Evolutionary conservation across 2,797 vertebrate genomes (phyloP).

Genomic region (Onychomys torridus): DNA sequence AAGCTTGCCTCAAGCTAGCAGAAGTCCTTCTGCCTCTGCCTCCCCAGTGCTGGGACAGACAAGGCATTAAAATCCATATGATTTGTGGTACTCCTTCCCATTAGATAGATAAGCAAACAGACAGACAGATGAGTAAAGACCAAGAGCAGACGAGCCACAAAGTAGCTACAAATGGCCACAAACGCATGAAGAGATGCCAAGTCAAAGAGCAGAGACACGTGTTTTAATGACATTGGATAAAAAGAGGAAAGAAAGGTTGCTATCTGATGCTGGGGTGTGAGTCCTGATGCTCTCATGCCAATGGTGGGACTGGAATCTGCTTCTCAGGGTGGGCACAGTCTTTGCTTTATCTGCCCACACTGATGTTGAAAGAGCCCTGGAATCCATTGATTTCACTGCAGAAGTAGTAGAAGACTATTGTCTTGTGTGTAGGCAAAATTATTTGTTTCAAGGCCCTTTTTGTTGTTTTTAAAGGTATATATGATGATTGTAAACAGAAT

Average conservation of each 20-base stretch:
- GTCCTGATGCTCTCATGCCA: background rate
- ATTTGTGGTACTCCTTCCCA: constrained; percentile 8
- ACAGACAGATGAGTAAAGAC: background rate
- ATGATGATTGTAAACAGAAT: background rate
- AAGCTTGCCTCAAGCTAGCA: background rate
- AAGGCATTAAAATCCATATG: constrained; percentile 54
- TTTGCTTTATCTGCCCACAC: background rate
- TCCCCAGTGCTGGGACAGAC: background rate
- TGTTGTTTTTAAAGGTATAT: background rate
- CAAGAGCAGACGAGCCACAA: constrained; percentile 32
- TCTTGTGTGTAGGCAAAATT: background rate
- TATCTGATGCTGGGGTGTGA: background rate
- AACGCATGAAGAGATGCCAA: constrained; percentile 38
- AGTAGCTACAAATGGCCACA: constrained; percentile 17
- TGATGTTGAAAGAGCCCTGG: background rate
- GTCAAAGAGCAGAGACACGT: constrained; percentile 15
- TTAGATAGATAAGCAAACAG: constrained; percentile 51
- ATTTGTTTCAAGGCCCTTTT: background rate
- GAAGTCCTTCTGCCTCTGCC: background rate
- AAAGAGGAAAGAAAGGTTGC: background rate
- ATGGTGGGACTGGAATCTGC: background rate
- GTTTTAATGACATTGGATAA: background rate
- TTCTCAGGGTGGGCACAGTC: background rate
- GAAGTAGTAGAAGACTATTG: background rate
- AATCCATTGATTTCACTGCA: background rate